These are phyloP conservation scores for Shargacucullia verbasci DNA, from an alignment of 2,888 invertebrate species.

Conservation along the genomic window DNA sequence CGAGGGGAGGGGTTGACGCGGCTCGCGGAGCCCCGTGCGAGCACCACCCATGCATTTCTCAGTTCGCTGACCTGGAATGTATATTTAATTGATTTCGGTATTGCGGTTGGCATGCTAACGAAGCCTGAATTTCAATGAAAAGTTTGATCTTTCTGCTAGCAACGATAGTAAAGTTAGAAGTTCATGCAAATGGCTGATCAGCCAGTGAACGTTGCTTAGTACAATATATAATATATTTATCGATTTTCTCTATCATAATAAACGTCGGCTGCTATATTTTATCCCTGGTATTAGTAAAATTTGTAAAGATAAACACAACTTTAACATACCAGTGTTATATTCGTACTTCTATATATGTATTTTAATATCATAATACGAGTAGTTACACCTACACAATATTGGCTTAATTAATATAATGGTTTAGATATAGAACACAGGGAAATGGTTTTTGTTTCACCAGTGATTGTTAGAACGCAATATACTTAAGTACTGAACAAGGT, in stretches of 20 bases:
- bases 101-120: slow-evolving; percentile 72
- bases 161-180: slow-evolving; percentile 42
- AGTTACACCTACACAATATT: background rate
- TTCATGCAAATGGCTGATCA: slow-evolving; percentile 15
- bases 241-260: background rate
- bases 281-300: background rate
- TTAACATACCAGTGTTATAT: background rate
- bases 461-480: slow-evolving; percentile 15
- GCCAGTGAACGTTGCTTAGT: slow-evolving; percentile 13
- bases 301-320: background rate
- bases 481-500: slow-evolving; percentile 16
- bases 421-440: background rate
- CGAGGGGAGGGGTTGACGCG: slow-evolving; percentile 6
- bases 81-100: slow-evolving; percentile 82
- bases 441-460: slow-evolving; percentile 13
- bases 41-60: slow-evolving; percentile 75
- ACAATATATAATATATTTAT: background rate
- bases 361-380: background rate
- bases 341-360: background rate
- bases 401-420: too few relatives aligned
- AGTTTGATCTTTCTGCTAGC: slow-evolving; percentile 65
- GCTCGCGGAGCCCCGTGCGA: slow-evolving; percentile 45
- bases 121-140: slow-evolving; percentile 67
- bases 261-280: background rate
- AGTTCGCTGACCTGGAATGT: slow-evolving; percentile 78